Conservation (phyloP, 1,140 invertebrate genomes). For the Caerostris extrusa region DNA sequence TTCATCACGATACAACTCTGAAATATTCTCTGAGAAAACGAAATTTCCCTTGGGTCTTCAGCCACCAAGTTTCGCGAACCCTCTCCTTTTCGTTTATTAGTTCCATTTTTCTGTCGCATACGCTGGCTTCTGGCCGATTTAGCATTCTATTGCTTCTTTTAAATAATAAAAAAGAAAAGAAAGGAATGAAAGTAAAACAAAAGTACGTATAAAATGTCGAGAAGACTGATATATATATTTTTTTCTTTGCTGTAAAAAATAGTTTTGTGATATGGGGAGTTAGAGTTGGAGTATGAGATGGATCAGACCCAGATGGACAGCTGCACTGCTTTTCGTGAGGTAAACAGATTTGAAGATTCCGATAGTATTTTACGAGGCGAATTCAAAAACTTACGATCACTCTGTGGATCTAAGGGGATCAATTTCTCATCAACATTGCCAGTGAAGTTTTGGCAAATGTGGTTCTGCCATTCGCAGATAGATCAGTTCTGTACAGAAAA, state of each 20-base stretch:
- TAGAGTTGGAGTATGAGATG: constrained; percentile 58
- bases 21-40: constrained; percentile 55
- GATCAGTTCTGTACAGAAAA: constrained; percentile 60
- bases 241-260: constrained; percentile 64
- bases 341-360: constrained; percentile 77
- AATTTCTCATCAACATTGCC: constrained; percentile 77
- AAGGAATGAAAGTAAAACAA: constrained; percentile 49
- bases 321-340: constrained; percentile 62
- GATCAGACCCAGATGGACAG: constrained; percentile 64
- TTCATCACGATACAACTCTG: constrained; percentile 20
- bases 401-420: constrained; percentile 70
- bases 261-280: constrained; percentile 67
- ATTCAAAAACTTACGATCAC: constrained; percentile 77
- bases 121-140: constrained; percentile 54
- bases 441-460: constrained; percentile 71
- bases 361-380: constrained; percentile 74
- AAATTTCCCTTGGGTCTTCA: constrained; percentile 65
- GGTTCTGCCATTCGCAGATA: constrained; percentile 62
- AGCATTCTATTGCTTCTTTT: constrained; percentile 65
- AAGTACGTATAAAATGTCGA: constrained; percentile 58
- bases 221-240: background rate
- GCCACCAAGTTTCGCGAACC: constrained; percentile 18
- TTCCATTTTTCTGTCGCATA: constrained; percentile 63
- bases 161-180: constrained; percentile 65
- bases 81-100: constrained; percentile 56